Percentiles rank a stretch among this genome's conserved stretches.
These are phyloP conservation scores for Lepidocyrtinus sp. DNA, from an alignment of 2,888 invertebrate genomes.

Conservation along the genomic window DNA sequence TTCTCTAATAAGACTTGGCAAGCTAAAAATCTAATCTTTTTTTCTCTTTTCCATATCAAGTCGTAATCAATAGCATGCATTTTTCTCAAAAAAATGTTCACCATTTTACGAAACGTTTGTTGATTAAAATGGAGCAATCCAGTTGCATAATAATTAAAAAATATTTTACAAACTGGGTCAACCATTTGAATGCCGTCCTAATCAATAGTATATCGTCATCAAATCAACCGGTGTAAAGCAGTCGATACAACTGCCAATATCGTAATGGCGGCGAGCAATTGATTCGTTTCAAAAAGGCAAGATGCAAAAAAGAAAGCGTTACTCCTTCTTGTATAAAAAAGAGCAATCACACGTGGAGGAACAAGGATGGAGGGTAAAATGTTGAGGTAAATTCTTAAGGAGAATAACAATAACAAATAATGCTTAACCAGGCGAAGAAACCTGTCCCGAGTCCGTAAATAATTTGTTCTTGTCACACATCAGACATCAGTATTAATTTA, in stretches of 20 bases:
- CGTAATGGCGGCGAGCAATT: not conserved
- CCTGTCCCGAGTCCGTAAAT: too few relatives aligned
- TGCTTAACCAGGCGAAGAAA: too few relatives aligned
- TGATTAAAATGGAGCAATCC: constrained; percentile 54
- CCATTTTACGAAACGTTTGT: constrained; percentile 27
- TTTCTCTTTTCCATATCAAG: not conserved
- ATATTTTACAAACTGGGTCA: constrained; percentile 14
- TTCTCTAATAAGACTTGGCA: constrained; percentile 11
- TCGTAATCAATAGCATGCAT: not conserved
- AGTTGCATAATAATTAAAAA: constrained; percentile 38
- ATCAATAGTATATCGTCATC: not conserved
- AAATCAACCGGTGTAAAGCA: too few relatives aligned
- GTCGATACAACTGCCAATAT: not conserved
- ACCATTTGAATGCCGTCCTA: constrained; percentile 15
- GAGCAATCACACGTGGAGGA: not conserved
- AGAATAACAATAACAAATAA: too few relatives aligned
- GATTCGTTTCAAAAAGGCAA: not conserved
- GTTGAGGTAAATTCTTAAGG: not conserved
- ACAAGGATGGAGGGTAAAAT: not conserved
- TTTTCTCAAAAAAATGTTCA: not conserved
- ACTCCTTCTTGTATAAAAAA: not conserved
- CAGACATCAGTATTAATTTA: too few relatives aligned
- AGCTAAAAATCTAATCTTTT: not conserved
- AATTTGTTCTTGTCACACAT: too few relatives aligned
- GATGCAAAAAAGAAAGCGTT: not conserved